Base-by-base conservation (phyloP, 2,888 invertebrate species). In the Platycheirus albimanus region DNA sequence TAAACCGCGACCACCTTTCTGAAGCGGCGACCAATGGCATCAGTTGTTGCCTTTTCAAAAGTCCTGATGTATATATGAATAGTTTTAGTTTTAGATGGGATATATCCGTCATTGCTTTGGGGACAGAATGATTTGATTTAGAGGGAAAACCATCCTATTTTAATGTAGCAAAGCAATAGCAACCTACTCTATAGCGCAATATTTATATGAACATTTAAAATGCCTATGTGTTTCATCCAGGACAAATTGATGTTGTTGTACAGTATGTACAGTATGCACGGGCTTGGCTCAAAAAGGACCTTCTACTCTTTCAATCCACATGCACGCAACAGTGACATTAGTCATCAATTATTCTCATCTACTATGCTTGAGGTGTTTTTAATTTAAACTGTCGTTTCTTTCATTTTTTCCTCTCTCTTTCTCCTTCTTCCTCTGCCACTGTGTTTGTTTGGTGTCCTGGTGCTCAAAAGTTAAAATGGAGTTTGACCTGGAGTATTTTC, bases 321-420 rank as follows among this genome's bases (percentile, higher is more conserved):
- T 33, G 30, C 19, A 41, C 17, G 15, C 41, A 36, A 51, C 51
- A 51, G 15, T 58, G 61, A 49, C 61, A 41, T 67, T 49, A 52
- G 43, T 72, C 75, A 76, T 76, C 61, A 69, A 61, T 67, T 76
- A 67, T 58, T 67, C 58, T 43, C 54, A 56, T 69, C 36, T 49
- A 38, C 58, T 30, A 45, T 58, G 61, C 24, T 24, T 58, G 24
- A 33, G 36, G 58, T 52, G 51, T 51, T 41, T 51, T 66, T 58
- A 67, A 49, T 49, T 64, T 52, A 45, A 45, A 20, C 17, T 15
- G 45, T 13, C 33, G 20, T 36, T 15, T 11, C 30, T 51, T 19
- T 41, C 6, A 7, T 58, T 58, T 17, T 49, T 51, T 70, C 6
- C 24, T n/a, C n/a, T n/a, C n/a, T n/a, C n/a, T n/a, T n/a, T n/a